Percentiles rank a stretch among this genome's conserved stretches.
Evolutionary conservation across 2,113 vertebrate species (phyloP).

Genomic region (Onychostruthus taczanowskii): DNA sequence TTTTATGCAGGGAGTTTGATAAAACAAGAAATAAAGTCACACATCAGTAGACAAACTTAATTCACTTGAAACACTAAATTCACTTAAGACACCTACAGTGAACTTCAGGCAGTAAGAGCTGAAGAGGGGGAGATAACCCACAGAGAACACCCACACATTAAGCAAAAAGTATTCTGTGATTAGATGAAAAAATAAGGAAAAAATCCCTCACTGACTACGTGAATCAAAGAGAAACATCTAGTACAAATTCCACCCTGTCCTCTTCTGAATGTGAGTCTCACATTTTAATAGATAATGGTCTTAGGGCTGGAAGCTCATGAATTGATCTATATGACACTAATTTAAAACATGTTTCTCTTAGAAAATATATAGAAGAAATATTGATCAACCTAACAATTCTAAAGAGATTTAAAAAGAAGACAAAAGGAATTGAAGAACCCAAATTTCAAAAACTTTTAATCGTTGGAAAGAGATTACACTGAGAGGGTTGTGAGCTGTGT

Average conservation of each 20-base stretch:
- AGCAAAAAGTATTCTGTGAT: background rate
- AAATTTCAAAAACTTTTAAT: background rate
- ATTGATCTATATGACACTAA: background rate
- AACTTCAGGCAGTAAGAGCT: background rate
- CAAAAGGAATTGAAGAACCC: background rate
- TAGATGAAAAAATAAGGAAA: background rate
- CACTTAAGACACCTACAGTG: background rate
- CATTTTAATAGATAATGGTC: background rate
- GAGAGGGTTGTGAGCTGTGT: background rate
- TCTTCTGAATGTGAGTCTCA: background rate
- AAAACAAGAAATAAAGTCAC: background rate
- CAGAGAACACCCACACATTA: background rate
- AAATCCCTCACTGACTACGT: background rate
- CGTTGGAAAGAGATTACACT: background rate
- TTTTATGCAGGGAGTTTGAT: background rate
- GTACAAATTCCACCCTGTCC: background rate
- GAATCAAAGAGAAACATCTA: background rate
- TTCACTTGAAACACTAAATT: background rate
- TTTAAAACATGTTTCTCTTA: background rate
- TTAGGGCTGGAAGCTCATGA: background rate
- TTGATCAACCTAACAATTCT: background rate
- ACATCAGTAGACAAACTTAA: background rate
- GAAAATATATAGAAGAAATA: background rate
- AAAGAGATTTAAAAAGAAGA: background rate
- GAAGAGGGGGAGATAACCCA: background rate